phyloP scores from a whole-genome alignment of 2,113 vertebrate species.

The Tyrannus savana region DNA sequence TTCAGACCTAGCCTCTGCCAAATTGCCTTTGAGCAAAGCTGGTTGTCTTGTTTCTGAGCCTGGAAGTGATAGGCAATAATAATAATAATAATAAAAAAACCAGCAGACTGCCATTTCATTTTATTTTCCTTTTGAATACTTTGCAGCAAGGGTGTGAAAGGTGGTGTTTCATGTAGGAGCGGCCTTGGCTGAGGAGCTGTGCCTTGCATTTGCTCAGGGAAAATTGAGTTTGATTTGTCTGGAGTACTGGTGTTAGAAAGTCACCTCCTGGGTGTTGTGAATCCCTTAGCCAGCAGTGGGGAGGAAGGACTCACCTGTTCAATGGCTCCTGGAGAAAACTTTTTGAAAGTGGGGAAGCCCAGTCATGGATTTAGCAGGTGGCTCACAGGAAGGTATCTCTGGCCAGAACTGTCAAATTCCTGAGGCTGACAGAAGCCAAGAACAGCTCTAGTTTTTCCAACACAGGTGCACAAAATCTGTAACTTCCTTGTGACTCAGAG shows the following conservation, averaged over 20 bases:
- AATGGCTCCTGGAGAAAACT: not conserved
- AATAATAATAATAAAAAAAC: not conserved
- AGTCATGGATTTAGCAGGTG: not conserved
- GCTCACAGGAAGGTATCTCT: not conserved
- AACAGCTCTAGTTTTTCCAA: not conserved
- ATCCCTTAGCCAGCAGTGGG: not conserved
- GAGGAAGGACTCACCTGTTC: not conserved
- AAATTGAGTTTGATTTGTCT: not conserved
- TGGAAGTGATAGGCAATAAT: not conserved
- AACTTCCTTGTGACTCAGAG: not conserved
- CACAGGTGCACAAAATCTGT: accelerated
- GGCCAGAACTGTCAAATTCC: not conserved
- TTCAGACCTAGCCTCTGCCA: not conserved
- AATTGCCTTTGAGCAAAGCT: not conserved
- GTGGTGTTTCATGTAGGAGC: not conserved
- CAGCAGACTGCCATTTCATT: not conserved
- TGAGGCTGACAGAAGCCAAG: not conserved
- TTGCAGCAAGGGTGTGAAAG: not conserved
- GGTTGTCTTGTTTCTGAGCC: not conserved
- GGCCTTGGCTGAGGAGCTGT: not conserved
- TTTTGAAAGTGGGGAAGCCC: not conserved
- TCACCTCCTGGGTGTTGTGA: not conserved
- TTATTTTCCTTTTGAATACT: not conserved
- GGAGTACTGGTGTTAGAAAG: not conserved
- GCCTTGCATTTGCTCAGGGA: not conserved